These are phyloP conservation scores for Drosophila mercatorum DNA, from an alignment of 2,888 invertebrate genomes.

Conservation along the genomic window DNA sequence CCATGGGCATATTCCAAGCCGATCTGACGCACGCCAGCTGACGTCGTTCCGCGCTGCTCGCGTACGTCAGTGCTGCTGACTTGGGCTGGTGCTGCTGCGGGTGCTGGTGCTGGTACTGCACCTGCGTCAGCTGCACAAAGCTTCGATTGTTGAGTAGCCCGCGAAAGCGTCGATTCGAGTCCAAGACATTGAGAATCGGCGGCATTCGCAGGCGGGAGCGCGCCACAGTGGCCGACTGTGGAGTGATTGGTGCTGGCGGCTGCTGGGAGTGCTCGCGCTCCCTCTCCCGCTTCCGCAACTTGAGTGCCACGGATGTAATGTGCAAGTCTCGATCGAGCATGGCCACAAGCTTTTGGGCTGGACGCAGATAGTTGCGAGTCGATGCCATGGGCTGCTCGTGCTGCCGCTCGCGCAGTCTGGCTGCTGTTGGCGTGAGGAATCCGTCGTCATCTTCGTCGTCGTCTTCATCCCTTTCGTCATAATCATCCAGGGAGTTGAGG, in stretches of 20 bases:
- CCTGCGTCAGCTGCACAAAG: slow-evolving; percentile 82
- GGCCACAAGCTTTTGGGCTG: slow-evolving; percentile 51
- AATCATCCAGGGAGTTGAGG: slow-evolving; percentile 75
- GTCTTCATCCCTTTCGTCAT: slow-evolving; percentile 64
- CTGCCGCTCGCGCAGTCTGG: slow-evolving; percentile 34
- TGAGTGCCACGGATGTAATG: slow-evolving; percentile 76
- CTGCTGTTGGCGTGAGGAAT: slow-evolving; percentile 66
- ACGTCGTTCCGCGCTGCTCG: slow-evolving; percentile 48
- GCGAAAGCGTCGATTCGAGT: slow-evolving; percentile 79
- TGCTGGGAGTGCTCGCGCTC: slow-evolving; percentile 57
- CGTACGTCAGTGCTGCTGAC: slow-evolving; percentile 76
- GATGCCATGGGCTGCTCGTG: slow-evolving; percentile 22
- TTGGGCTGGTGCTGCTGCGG: slow-evolving; percentile 77
- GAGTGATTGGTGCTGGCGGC: slow-evolving; percentile 38
- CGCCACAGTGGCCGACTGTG: slow-evolving; percentile 63
- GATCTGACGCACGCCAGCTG: slow-evolving; percentile 59
- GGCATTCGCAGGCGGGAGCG: slow-evolving; percentile 80
- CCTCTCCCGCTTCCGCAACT: slow-evolving; percentile 65
- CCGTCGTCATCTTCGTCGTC: slow-evolving; percentile 62
- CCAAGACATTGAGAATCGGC: slow-evolving; percentile 82
- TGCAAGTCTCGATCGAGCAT: slow-evolving; percentile 71
- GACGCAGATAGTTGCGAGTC: slow-evolving; percentile 39
- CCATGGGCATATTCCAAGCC: slow-evolving; percentile 78
- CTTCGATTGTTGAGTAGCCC: slow-evolving; percentile 76
- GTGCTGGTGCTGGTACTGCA: slow-evolving; percentile 73